phyloP scores from a whole-genome alignment of 2,113 vertebrate species.

The Carettochelys insculpta region DNA sequence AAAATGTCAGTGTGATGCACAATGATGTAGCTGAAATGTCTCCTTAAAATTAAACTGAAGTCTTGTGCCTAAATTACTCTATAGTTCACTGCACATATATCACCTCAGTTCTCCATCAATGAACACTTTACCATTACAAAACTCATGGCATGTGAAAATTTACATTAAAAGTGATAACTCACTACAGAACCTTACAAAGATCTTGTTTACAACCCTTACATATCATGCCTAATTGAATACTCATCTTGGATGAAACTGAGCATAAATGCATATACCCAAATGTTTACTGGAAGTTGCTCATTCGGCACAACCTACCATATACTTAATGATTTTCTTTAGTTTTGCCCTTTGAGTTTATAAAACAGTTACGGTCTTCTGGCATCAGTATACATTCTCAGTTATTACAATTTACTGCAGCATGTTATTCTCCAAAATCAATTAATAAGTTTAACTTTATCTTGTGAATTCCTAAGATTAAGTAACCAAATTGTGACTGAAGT shows the following conservation, averaged over 20 bases:
- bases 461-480: background rate
- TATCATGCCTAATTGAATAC: background rate
- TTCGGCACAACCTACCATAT: background rate
- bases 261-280: background rate
- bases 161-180: too few relatives aligned
- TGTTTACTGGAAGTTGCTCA: background rate
- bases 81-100: background rate
- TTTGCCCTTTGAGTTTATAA: background rate
- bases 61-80: background rate
- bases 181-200: background rate
- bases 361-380: background rate
- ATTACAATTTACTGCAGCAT: background rate
- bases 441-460: background rate
- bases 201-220: background rate
- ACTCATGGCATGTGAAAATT: background rate
- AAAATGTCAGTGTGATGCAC: background rate
- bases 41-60: background rate
- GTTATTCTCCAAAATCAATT: background rate
- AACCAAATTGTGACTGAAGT: background rate
- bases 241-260: background rate
- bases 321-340: background rate
- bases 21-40: background rate
- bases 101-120: background rate
- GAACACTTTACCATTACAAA: background rate
- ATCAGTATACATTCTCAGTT: rapidly evolving